Evolutionary conservation across 2,888 invertebrate species (phyloP).

Genomic region (Arctia plantaginis): DNA sequence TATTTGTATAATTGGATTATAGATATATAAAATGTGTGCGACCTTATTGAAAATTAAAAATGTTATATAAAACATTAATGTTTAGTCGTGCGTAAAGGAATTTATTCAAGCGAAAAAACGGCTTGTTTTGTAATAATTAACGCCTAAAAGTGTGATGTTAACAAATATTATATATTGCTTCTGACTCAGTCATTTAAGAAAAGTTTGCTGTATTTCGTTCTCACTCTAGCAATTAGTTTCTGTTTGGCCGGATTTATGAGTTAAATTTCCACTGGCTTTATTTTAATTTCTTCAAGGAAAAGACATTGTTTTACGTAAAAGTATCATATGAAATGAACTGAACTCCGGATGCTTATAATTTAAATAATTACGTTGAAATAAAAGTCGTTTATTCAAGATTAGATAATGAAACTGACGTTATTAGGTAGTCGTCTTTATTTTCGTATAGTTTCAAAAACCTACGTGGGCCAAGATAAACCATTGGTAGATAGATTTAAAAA

Average conservation of each 20-base stretch:
- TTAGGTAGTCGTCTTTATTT: no score
- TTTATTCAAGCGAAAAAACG: not conserved
- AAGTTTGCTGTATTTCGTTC: not conserved
- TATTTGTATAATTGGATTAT: slow-evolving; percentile 11
- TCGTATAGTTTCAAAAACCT: no score
- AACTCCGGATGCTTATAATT: no score
- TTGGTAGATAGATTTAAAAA: no score
- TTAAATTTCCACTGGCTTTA: not conserved
- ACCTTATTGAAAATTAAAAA: not conserved
- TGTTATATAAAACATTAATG: not conserved
- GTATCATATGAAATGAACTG: no score
- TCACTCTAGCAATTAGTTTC: not conserved
- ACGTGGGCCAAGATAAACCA: no score
- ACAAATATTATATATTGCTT: not conserved
- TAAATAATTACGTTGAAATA: no score
- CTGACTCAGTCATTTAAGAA: not conserved
- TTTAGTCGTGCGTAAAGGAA: not conserved
- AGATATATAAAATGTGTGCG: not conserved
- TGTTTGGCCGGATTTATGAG: not conserved
- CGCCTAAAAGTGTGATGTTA: not conserved
- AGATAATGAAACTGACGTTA: no score
- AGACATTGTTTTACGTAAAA: no score
- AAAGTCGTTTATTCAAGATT: no score
- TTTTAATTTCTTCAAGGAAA: no score
- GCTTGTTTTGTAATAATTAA: not conserved